Base-by-base conservation (phyloP, 2,888 invertebrate species). In the Platycheirus rosarum region DNA sequence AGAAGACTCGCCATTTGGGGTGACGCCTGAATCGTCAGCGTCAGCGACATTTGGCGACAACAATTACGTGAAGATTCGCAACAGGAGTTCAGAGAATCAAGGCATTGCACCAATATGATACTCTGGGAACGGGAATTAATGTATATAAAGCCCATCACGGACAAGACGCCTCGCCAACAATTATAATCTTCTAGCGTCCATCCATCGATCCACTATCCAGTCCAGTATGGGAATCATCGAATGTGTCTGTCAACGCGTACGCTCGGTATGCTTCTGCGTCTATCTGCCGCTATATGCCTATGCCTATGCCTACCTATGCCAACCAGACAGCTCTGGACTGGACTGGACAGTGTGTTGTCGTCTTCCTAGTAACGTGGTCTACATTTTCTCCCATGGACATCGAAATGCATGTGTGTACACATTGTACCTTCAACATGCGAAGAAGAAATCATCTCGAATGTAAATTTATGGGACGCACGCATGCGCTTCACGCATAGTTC, bases 11-110 rank as follows among this genome's bases (percentile, higher is more conserved):
- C 63, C 62, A 55, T 63, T 82, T 77, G 77, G 77, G 77, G 77
- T 82, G 85, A 80, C 84, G 84, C 78, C 84, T 70, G 73, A 69
- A 80, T 73, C 57, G 68, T 76, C 79, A 73, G 73, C 69, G 51
- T 14, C 35, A 62, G 76, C 70, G 80, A 86, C 86, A 86, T 85
- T 86, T 85, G 86, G 86, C 86, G 86, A 86, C 86, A 86, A 85
- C 85, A 86, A 85, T 86, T 86, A 86, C 86, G 86, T 86, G 86
- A 82, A 82, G 82, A 82, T 77, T 82, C 62, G 82, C 82, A 73
- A 35, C 77, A 82, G 82, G 82, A 82, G 77, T 68, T 77, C 71
- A 71, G 65, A 40, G 75, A 75, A 80, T 63, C 60, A 60, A 44
- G 7, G 18, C 42, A 63, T n/a, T n/a, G n/a, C 13, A 51, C 26